Base-by-base conservation (phyloP, 2,113 vertebrate species). In the Piprites chloris region DNA sequence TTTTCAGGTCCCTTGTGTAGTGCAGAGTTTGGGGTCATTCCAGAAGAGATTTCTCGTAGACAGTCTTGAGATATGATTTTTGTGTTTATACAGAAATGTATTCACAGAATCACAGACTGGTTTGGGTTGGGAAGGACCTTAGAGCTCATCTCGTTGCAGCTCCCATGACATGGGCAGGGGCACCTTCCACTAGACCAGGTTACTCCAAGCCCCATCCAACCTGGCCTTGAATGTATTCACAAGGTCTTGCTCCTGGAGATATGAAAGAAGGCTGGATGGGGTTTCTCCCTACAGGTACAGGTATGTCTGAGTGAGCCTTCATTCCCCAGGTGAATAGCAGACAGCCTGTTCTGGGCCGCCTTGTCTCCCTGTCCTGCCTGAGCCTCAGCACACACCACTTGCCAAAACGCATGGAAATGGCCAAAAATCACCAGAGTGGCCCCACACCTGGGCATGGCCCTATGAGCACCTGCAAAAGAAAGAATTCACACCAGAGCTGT, bases 261-360 rank as follows among this genome's bases (percentile, higher is more conserved):
- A 14, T 7, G 7, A 24, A 65, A 68, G 26, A 50, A 61, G 55
- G 32, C 27, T 72, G 37, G 32, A 12, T 14, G 18, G 24, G 35
- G 13, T 22, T 44, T 47, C 30, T 63, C 50, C 27, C 37, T 4
- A 1, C n/a, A 1, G 3, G 20, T 1, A 3, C 2, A 0, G 20
- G 17, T 5, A 2, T 33, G n/a, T 17, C 32, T 5, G 37, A 16
- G 42, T 1, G 12, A 33, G 66, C 6, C 33, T 63, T 32, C 2
- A 2, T 4, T 33, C 4, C 30, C 33, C 20, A 8, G 3, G 14
- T 2, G n/a, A 28, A 4, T 49, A 41, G 39, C 4, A 18, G n/a
- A 9, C 1, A 3, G 14, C 16, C 71, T 23, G 17, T 26, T 56
- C 53, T 9, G 75, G 92, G 78, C 77, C 58, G 67, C 50, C 95